Conservation (phyloP, 1,140 invertebrate genomes). For the Meloidogyne floridensis region DNA sequence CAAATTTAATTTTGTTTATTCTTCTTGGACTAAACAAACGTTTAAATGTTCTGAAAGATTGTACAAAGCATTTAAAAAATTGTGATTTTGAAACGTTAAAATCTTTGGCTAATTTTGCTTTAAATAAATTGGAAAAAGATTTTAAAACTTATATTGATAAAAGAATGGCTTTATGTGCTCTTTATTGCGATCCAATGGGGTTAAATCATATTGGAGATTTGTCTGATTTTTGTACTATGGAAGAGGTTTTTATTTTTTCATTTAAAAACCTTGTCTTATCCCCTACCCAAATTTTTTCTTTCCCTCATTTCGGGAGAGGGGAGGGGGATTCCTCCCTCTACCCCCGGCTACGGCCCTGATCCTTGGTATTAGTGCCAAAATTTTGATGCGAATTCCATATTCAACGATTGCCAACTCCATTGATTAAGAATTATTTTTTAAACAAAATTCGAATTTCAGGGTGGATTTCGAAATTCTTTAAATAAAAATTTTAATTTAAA, state of each 20-base stretch:
- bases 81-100: background rate
- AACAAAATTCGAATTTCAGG: too few relatives aligned
- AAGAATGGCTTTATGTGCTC: background rate
- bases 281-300: too few relatives aligned
- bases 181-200: constrained; percentile 1
- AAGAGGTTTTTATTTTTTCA: background rate
- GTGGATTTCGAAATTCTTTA: too few relatives aligned
- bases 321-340: too few relatives aligned
- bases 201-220: background rate
- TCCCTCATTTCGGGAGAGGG: too few relatives aligned
- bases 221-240: background rate
- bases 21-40: background rate
- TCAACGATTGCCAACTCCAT: too few relatives aligned
- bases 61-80: background rate
- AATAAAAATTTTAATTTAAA: too few relatives aligned
- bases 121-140: background rate
- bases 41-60: background rate
- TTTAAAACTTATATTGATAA: background rate
- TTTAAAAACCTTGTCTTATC: too few relatives aligned
- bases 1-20: background rate
- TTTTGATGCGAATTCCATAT: too few relatives aligned
- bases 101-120: background rate
- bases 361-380: too few relatives aligned
- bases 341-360: too few relatives aligned
- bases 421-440: too few relatives aligned